Evolutionary conservation across 2,888 invertebrate genomes (phyloP), one percentile per base, ranked within the genome.

Genomic region (Pheosia tremula): DNA sequence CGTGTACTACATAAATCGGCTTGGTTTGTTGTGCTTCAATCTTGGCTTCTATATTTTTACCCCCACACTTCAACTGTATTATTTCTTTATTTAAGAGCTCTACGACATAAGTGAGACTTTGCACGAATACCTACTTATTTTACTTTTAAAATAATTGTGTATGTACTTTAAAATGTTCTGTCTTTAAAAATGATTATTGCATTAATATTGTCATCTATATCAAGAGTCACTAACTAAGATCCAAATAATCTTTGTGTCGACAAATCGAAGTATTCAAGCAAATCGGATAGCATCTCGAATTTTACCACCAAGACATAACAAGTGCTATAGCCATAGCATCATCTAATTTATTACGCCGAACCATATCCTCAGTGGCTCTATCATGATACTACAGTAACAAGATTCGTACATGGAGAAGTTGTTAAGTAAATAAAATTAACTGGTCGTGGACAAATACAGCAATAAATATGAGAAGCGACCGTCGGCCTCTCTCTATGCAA

Each of bases 401-500:
- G 59, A 64, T 60, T 58, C 50, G 59, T 55, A 59, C 60, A 64
- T 58, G 58, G 61, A 66, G 67, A 62, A 66, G 65, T 63, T 67
- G 60, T 58, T 71, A 69, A 70, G 72, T 63, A 61, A 72, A 78
- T 81, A 77, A 79, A 78, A 78, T 72, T 69, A 79, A 75, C 72
- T 77, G 65, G 72, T 75, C 71, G 79, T 77, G 82, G 80, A 81
- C 82, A 83, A 79, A 82, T 80, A 82, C 77, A 67, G 68, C 76
- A 79, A 83, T 85, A 88, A 85, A 87, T 79, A 85, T 83, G 81
- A 81, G 78, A 73, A 75, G 80, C 71, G 75, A 72, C 75, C 70
- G 74, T 68, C 62, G 74, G 67, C 75, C 82, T 75, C 73, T 88
- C 82, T 88, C 78, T 88, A 91, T 91, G 91, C 88, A 87, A 91